Conservation (phyloP, 2,888 invertebrate genomes). For the Drosophila kambysellisi region DNA sequence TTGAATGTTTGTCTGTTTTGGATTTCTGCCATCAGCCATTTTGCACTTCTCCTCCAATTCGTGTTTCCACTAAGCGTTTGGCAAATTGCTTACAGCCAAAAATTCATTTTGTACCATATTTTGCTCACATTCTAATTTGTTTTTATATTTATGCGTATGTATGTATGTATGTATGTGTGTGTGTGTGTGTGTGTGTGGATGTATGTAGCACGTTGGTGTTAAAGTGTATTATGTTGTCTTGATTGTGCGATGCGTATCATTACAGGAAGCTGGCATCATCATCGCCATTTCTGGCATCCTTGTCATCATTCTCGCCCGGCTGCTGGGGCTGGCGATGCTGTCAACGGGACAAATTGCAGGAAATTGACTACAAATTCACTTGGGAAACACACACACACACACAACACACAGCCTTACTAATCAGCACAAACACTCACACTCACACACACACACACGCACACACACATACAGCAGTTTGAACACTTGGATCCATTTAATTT, state of each 20-base stretch:
- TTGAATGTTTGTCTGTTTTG: constrained; percentile 24
- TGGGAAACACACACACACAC: constrained; percentile 30
- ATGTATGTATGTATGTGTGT: no score
- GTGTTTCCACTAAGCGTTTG: constrained; percentile 55
- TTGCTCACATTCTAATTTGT: constrained; percentile 74
- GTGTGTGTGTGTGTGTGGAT: background rate
- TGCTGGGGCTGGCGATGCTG: constrained; percentile 21
- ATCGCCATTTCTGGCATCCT: constrained; percentile 15
- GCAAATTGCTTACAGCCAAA: constrained; percentile 63
- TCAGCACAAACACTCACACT: constrained; percentile 1
- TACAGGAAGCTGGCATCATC: constrained; percentile 62
- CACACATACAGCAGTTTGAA: constrained; percentile 9
- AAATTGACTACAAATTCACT: constrained; percentile 79
- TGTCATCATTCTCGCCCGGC: constrained; percentile 15
- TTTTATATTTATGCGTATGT: constrained; percentile 61
- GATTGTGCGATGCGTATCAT: constrained; percentile 74
- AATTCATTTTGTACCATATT: constrained; percentile 66
- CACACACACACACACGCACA: constrained; percentile 25
- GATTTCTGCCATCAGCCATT: background rate
- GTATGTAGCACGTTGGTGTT: constrained; percentile 28
- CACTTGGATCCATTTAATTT: constrained; percentile 35
- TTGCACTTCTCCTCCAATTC: background rate
- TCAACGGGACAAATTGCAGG: constrained; percentile 74
- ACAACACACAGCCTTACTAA: constrained; percentile 12
- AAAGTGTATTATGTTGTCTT: constrained; percentile 70